Percentiles rank a stretch among this genome's conserved stretches.
phyloP scores from a whole-genome alignment of 1,140 invertebrate genomes.

The Polypedilum vanderplanki region DNA sequence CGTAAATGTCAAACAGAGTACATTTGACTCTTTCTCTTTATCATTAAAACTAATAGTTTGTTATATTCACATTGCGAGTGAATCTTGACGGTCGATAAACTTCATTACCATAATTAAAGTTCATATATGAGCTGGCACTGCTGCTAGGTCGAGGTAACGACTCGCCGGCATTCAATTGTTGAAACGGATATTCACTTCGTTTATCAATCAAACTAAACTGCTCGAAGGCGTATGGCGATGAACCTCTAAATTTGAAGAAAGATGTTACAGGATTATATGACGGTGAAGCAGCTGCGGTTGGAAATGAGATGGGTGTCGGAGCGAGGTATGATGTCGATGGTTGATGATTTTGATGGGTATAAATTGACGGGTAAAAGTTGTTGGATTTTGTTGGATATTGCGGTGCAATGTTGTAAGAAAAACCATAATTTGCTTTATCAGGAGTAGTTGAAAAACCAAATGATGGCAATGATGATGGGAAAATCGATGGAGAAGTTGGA shows the following conservation, averaged over 20 bases:
- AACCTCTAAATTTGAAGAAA: slow-evolving; percentile 15
- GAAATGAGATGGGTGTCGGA: background rate
- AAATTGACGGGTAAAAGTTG: background rate
- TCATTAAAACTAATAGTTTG: too few species aligned
- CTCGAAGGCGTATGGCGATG: slow-evolving; percentile 37
- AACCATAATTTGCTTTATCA: background rate
- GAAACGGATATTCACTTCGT: slow-evolving; percentile 38
- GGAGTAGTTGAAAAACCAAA: background rate
- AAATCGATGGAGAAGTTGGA: background rate
- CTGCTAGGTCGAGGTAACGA: background rate
- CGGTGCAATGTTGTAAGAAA: background rate
- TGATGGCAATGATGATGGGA: background rate
- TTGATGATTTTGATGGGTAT: background rate
- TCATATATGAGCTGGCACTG: background rate
- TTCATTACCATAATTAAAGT: background rate
- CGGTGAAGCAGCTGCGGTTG: background rate
- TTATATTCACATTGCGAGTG: background rate
- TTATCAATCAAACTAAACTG: slow-evolving; percentile 36
- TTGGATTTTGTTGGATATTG: background rate
- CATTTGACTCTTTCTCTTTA: too few species aligned
- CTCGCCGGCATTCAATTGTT: slow-evolving; percentile 40
- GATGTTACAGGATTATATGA: background rate
- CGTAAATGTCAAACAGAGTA: too few species aligned
- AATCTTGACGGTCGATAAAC: background rate
- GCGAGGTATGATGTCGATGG: background rate